Evolutionary conservation across 2,888 invertebrate species (phyloP), one percentile per base, ranked within the genome.

Genomic region (Epinotia bilunana): DNA sequence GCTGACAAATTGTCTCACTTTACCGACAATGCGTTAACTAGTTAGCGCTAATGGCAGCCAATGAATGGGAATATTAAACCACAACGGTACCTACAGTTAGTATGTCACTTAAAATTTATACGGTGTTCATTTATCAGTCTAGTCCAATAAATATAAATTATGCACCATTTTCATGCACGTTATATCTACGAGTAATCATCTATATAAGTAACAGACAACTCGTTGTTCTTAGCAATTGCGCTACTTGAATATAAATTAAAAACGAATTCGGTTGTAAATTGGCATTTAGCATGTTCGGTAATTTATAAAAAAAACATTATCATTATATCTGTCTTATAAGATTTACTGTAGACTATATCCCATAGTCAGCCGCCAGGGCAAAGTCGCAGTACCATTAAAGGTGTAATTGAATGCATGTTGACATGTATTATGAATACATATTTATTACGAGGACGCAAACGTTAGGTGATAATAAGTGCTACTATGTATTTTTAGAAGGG

Each of bases 1-100:
- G 67, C 77, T 77, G 76, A 80, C 77, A 80, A 80, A 81, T 82
- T 73, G 75, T 58, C 77, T 78, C 79, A 77, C 76, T 80, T 79
- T 73, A 58, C 60, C 60, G 63, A 80, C 79, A 79, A 80, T 78
- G 74, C 74, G 77, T 69, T 72, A 77, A 74, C 77, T 77, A 79
- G 79, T 77, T 74, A 67, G 33, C 74, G 70, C 76, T 77, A 78
- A 80, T 79, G 70, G 77, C 69, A 60, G 64, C 43, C 77, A 79
- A 79, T 80, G 77, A 80, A 78, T 68, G 73, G 76, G 73, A 73
- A 76, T 76, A 76, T 77, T 77, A 76, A 78, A 77, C 75, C 76
- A 74, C 78, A 77, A 79, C 79, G 76, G 75, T 62, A 78, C 78
- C 69, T 73, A 77, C 58, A 69, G 64, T 70, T 60, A 28, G 64